These are phyloP conservation scores for Andrena trimmerana DNA, from an alignment of 2,888 invertebrate species.

Conservation along the genomic window DNA sequence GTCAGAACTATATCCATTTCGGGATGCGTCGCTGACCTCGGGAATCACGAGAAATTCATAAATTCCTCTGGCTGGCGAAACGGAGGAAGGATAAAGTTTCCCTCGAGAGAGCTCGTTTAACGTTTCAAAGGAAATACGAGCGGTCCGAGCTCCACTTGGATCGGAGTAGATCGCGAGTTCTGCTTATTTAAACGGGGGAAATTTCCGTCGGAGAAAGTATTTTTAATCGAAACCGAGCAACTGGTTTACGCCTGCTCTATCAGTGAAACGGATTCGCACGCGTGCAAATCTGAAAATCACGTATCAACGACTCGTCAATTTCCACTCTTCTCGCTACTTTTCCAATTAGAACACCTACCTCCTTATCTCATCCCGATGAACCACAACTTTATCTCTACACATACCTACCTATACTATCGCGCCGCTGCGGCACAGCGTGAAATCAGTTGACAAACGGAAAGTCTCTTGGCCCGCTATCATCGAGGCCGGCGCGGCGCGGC, in stretches of 20 bases:
- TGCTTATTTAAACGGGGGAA: not conserved
- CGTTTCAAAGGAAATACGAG: not conserved
- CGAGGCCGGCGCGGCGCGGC: too few species aligned
- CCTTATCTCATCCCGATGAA: too few species aligned
- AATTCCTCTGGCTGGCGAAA: not conserved
- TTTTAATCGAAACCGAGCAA: not conserved
- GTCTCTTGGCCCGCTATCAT: too few species aligned
- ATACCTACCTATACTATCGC: too few species aligned
- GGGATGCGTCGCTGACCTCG: not conserved
- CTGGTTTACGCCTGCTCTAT: not conserved
- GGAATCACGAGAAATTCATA: slow-evolving; percentile 17
- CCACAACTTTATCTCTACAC: too few species aligned
- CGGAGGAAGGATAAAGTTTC: not conserved
- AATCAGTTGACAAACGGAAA: too few species aligned
- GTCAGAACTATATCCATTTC: slow-evolving; percentile 6
- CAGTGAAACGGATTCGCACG: not conserved
- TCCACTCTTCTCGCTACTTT: too few species aligned
- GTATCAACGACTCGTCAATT: too few species aligned
- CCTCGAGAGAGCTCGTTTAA: slow-evolving; percentile 2
- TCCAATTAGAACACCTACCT: too few species aligned
- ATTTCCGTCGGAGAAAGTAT: slow-evolving; percentile 10
- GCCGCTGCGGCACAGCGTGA: too few species aligned
- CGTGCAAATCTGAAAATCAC: too few species aligned
- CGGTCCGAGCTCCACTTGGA: not conserved
- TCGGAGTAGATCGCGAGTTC: not conserved